Conservation (phyloP, 2,113 vertebrate genomes). For the Archocentrus centrarchus region DNA sequence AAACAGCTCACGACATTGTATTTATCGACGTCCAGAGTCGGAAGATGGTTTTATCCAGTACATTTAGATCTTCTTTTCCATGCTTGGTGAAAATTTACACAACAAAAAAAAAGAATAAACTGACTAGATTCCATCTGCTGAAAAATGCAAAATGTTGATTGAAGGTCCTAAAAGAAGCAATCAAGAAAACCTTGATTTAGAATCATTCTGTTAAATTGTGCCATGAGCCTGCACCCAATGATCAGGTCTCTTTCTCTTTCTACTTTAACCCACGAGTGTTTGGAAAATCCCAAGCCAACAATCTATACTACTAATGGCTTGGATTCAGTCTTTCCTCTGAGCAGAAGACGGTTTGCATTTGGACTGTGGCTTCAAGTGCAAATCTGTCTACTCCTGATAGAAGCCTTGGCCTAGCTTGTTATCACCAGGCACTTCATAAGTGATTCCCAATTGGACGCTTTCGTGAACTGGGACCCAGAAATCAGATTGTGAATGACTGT, state of each 20-base stretch:
- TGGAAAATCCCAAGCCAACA: not conserved
- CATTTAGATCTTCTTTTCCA: not conserved
- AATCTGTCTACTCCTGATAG: slow-evolving; percentile 60
- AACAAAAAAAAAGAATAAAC: not conserved
- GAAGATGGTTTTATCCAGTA: not conserved
- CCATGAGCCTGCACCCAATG: not conserved
- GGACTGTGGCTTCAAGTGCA: slow-evolving; percentile 22
- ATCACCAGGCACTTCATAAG: slow-evolving; percentile 69
- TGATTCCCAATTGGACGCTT: slow-evolving; percentile 69
- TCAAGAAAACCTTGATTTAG: not conserved
- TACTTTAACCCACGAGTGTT: not conserved
- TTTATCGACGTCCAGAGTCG: not conserved
- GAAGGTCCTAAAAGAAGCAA: slow-evolving; percentile 3
- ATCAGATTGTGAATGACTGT: slow-evolving; percentile 63
- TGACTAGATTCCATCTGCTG: not conserved
- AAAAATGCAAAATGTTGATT: not conserved
- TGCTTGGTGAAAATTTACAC: not conserved
- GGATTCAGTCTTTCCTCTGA: slow-evolving; percentile 3
- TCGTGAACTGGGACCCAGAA: slow-evolving; percentile 58
- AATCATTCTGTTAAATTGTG: not conserved
- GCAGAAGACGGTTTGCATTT: slow-evolving; percentile 24
- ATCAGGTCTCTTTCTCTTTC: not conserved
- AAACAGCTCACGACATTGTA: not conserved
- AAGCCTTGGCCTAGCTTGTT: slow-evolving; percentile 58
- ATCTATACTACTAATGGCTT: slow-evolving; percentile 5